Evolutionary conservation across 30 jellyfish, hydroid and myxozoan genomes (phyloP).

Genomic region (Hydractinia symbiolongicarpus): DNA sequence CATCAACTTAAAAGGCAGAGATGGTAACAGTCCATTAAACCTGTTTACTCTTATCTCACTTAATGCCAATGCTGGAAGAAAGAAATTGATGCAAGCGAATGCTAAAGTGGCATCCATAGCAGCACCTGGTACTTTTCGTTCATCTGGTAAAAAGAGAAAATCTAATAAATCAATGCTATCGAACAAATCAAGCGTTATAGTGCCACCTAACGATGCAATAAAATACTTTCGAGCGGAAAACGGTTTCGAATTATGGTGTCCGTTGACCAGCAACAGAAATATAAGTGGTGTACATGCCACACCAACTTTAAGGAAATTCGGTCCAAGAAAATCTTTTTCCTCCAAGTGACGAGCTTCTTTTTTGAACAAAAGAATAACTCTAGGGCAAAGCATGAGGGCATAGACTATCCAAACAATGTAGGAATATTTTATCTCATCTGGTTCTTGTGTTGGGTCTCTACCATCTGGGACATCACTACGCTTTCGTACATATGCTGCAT

Average conservation of each 20-base stretch:
- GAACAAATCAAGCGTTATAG: conserved; percentile 78
- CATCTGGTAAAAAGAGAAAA: conserved; percentile 51
- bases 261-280: conserved; percentile 63
- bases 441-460: conserved; percentile 60
- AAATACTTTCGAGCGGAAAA: conserved; percentile 58
- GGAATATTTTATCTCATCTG: conserved; percentile 81
- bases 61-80: conserved; percentile 84
- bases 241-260: conserved; percentile 81
- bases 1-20: conserved; percentile 53
- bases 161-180: conserved; percentile 90
- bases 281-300: conserved; percentile 88
- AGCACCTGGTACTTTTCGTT: conserved; percentile 41
- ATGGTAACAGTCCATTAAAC: conserved; percentile 68
- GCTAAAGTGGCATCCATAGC: conserved; percentile 52
- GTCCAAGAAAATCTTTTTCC: conserved; percentile 81
- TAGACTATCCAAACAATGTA: conserved; percentile 75
- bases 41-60: conserved; percentile 57
- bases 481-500: conserved; percentile 35
- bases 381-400: conserved; percentile 52
- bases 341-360: conserved; percentile 44
- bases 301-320: conserved; percentile 81
- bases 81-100: conserved; percentile 71
- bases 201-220: conserved; percentile 56
- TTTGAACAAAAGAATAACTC: conserved; percentile 45
- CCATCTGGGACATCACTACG: conserved; percentile 24